These are phyloP conservation scores for Oscarella lobularis DNA, from an alignment of 37 sponge, comb jelly and placozoan species.

Conservation along the genomic window DNA sequence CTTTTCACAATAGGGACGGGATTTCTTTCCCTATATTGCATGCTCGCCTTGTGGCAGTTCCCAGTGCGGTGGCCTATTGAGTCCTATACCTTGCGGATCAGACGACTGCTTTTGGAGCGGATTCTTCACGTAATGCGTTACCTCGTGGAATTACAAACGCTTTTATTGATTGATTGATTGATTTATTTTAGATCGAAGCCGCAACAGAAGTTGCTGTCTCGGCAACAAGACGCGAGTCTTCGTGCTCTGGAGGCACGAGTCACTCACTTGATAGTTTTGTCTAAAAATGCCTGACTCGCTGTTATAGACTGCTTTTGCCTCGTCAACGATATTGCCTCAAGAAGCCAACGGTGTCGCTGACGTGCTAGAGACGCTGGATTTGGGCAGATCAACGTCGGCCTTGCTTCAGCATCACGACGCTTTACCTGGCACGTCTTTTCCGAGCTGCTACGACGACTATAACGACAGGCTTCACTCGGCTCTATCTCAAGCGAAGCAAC, in stretches of 20 bases:
- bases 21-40: slow-evolving; percentile 40
- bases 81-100: slow-evolving; percentile 14
- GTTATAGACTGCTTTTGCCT: no score
- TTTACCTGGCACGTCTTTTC: slow-evolving; percentile 34
- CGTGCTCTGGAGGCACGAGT: slow-evolving; percentile 1
- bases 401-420: slow-evolving; percentile 46
- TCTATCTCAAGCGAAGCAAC: no score
- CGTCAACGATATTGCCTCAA: no score
- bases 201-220: slow-evolving; percentile 22
- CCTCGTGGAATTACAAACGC: not conserved
- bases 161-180: not conserved
- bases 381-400: slow-evolving; percentile 19
- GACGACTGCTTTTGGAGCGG: slow-evolving; percentile 37
- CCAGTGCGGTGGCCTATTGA: slow-evolving; percentile 10
- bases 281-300: not conserved
- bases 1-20: slow-evolving; percentile 4
- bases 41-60: slow-evolving; percentile 25
- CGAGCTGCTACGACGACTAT: slow-evolving; percentile 34
- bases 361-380: not conserved
- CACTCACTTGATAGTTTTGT: not conserved
- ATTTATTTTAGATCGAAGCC: slow-evolving; percentile 22
- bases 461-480: slow-evolving; percentile 17
- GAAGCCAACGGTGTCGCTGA: no score
- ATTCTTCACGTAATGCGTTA: slow-evolving; percentile 21
- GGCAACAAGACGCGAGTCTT: slow-evolving; percentile 15